Base-by-base conservation (phyloP, 2,113 vertebrate genomes). In the Empidonax alnorum region DNA sequence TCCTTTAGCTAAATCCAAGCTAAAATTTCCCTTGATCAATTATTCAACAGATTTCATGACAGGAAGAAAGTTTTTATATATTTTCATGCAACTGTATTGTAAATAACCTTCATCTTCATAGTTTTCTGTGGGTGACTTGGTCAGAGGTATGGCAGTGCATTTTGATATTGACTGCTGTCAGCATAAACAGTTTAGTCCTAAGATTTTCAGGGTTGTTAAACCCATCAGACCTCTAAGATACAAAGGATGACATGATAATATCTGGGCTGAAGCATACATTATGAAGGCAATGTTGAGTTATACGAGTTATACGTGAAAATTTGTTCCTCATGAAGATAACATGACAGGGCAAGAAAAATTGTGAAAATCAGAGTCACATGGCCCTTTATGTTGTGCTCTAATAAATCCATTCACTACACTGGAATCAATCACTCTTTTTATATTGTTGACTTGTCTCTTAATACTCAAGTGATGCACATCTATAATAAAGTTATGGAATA, bases 21-120 rank as follows among this genome's bases (percentile, higher is more conserved):
- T 77, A 93, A 89, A 83, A 2, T 75, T 95, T 80, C 46, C 10
- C 44, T 93, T 93, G 75, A 87, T 84, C 88, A 66, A 74, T 92
- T 73, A 93, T 93, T 84, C 39, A 92, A 80, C 12, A 39, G 19
- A 53, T 83, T 89, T 79, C 23, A 77, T 92, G 50, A 93, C 79
- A 62, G 31, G 18, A 69, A 87, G 35, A 8, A 58, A 14, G 69
- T 63, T 46, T 53, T 89, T 47, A 55, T 18, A 9, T 72, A 72
- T 91, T 86, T 47, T 90, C 14, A 85, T 58, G 84, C 25, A 65
- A 33, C 39, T 85, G 44, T 68, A 56, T 42, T 5, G 3, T 44
- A 52, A 76, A 37, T 55, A 68, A 74, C 58, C 47, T 91, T 93
- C 41, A 59, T 87, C 52, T 85, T 81, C 31, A 31, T 12, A 31